Percentiles rank a stretch among this genome's conserved stretches.
These are phyloP conservation scores for Zoanthus gigantus DNA, from an alignment of 92 coral and sea anemone species.

Conservation along the genomic window DNA sequence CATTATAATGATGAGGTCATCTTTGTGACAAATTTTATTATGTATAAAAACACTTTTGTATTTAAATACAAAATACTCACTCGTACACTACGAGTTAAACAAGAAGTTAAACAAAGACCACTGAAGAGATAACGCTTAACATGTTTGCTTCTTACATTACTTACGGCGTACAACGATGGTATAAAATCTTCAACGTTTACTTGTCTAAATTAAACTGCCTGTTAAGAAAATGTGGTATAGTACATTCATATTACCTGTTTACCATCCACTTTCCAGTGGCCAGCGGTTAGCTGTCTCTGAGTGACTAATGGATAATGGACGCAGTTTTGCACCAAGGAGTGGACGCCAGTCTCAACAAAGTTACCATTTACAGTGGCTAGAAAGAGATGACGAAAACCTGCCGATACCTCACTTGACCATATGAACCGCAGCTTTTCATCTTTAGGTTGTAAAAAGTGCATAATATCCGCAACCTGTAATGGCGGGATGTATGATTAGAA, in stretches of 20 bases:
- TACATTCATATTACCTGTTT: slow-evolving; percentile 74
- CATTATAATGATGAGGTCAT: no score
- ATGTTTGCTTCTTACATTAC: no score
- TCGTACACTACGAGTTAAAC: no score
- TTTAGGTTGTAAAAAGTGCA: slow-evolving; percentile 75
- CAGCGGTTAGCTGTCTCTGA: slow-evolving; percentile 93
- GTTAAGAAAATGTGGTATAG: background rate
- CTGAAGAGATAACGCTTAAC: no score
- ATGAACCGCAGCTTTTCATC: slow-evolving; percentile 80
- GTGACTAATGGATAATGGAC: slow-evolving; percentile 92
- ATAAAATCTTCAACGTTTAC: no score
- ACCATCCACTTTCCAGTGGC: slow-evolving; percentile 97
- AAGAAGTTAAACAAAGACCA: no score
- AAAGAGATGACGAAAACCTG: slow-evolving; percentile 94
- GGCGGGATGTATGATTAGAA: background rate
- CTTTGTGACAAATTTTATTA: no score
- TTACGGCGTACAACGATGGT: no score
- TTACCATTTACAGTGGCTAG: slow-evolving; percentile 78
- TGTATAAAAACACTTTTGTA: no score
- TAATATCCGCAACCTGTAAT: slow-evolving; percentile 85
- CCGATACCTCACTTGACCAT: slow-evolving; percentile 96
- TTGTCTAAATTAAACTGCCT: no score
- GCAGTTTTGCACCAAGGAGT: slow-evolving; percentile 77
- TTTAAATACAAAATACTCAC: no score
- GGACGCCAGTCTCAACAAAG: slow-evolving; percentile 77